phyloP scores from a whole-genome alignment of 2,113 vertebrate species.

The Tautogolabrus adspersus region DNA sequence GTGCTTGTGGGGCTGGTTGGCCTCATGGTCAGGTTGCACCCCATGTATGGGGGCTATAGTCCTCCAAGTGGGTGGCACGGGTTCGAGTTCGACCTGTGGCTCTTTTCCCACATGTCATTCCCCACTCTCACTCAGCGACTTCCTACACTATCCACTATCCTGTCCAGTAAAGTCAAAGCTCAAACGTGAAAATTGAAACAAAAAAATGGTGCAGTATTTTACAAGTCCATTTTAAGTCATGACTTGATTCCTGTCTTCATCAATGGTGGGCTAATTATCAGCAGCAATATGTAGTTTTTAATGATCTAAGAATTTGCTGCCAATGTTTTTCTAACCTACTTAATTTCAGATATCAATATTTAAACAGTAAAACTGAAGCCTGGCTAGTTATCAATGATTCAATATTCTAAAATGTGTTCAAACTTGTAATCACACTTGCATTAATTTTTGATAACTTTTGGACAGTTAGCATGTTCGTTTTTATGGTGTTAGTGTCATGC shows the following conservation, averaged over 20 bases:
- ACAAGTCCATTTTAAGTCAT: background rate
- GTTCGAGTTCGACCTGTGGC: too few relatives aligned
- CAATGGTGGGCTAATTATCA: background rate
- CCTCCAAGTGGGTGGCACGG: too few relatives aligned
- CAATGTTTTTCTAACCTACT: background rate
- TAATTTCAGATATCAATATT: constrained; percentile 26
- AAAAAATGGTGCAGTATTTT: background rate
- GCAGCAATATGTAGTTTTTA: background rate
- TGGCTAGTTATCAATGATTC: constrained; percentile 38
- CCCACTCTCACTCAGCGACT: too few relatives aligned
- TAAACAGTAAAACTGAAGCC: constrained; percentile 26
- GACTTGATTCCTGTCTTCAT: background rate
- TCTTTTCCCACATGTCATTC: too few relatives aligned
- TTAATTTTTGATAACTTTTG: constrained; percentile 38
- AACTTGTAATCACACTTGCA: constrained; percentile 17
- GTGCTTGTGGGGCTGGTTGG: too few relatives aligned
- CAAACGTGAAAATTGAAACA: too few relatives aligned
- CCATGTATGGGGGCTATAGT: too few relatives aligned
- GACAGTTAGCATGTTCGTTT: constrained; percentile 1
- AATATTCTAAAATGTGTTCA: constrained; percentile 35
- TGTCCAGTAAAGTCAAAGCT: too few relatives aligned
- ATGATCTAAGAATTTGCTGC: background rate
- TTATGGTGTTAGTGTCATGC: background rate
- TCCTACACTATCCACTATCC: too few relatives aligned
- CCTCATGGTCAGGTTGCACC: too few relatives aligned